Evolutionary conservation across 1,140 invertebrate species (phyloP).

Genomic region (Aphaenogaster rudis): DNA sequence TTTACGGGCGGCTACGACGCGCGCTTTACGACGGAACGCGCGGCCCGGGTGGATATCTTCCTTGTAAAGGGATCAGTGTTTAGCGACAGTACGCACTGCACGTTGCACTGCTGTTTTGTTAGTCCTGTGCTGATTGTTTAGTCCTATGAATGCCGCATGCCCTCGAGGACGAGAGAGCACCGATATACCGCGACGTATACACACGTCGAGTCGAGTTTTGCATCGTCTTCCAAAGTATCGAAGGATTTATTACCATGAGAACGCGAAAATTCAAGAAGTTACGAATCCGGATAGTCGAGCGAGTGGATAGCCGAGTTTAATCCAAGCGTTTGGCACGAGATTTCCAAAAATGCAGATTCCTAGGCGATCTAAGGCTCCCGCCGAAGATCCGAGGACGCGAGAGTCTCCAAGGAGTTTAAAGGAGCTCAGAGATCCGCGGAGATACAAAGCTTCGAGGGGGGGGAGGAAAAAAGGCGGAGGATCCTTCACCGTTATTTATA

Average conservation of each 20-base stretch:
- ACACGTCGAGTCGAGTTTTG: slow-evolving; percentile 35
- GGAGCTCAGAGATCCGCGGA: neutral
- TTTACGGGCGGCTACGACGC: slow-evolving; percentile 2
- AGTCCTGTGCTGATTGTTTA: slow-evolving; percentile 57
- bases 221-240: neutral
- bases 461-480: neutral
- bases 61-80: slow-evolving; percentile 64
- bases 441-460: neutral
- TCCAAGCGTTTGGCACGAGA: neutral
- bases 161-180: slow-evolving; percentile 73
- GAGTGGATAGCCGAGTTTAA: neutral
- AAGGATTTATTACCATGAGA: neutral
- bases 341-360: neutral
- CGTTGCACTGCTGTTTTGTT: slow-evolving; percentile 69
- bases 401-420: neutral
- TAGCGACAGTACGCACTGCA: slow-evolving; percentile 71
- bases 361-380: neutral
- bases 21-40: slow-evolving; percentile 27
- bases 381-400: neutral
- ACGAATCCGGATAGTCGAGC: neutral
- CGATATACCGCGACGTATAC: slow-evolving; percentile 60
- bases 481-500: slow-evolving; percentile 44
- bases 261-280: neutral
- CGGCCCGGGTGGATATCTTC: slow-evolving; percentile 60
- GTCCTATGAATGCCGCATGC: slow-evolving; percentile 76